These are phyloP conservation scores for Choloepus didactylus DNA, from an alignment of 2,797 vertebrate genomes.

Conservation along the genomic window DNA sequence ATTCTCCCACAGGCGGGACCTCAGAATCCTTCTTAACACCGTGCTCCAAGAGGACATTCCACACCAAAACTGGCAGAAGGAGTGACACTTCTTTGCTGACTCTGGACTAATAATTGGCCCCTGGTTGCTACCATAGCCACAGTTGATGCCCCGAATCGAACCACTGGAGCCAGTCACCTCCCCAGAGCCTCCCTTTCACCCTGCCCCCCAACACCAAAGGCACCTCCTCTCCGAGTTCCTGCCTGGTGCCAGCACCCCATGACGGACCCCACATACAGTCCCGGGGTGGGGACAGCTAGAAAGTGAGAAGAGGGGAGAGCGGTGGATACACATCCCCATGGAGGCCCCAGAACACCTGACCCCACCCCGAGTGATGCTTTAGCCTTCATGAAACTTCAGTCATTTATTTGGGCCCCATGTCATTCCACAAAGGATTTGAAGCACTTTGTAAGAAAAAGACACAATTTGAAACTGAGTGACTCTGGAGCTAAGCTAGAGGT, in stretches of 20 bases:
- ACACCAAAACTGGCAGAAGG: neutral
- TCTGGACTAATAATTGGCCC: too few relatives aligned
- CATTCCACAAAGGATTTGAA: neutral
- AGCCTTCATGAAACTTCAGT: neutral
- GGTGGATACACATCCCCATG: rapidly evolving
- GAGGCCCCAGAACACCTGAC: rapidly evolving
- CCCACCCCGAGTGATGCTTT: rapidly evolving
- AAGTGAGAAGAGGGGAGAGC: neutral
- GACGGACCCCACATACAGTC: rapidly evolving
- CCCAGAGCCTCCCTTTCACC: neutral
- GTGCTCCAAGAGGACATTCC: neutral
- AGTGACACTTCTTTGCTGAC: neutral
- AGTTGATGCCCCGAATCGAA: neutral
- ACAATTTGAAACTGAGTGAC: rapidly evolving
- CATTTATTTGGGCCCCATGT: rapidly evolving
- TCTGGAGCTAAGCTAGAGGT: neutral
- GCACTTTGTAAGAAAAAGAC: neutral
- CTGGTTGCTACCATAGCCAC: neutral
- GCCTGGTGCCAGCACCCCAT: rapidly evolving
- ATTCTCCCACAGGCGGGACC: neutral
- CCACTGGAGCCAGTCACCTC: too few relatives aligned
- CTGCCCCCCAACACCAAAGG: neutral
- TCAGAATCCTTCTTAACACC: neutral
- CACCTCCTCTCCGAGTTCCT: too few relatives aligned
- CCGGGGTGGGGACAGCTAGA: neutral